Conservation (phyloP, 1,140 invertebrate species). For the Drosophila paulistorum region DNA sequence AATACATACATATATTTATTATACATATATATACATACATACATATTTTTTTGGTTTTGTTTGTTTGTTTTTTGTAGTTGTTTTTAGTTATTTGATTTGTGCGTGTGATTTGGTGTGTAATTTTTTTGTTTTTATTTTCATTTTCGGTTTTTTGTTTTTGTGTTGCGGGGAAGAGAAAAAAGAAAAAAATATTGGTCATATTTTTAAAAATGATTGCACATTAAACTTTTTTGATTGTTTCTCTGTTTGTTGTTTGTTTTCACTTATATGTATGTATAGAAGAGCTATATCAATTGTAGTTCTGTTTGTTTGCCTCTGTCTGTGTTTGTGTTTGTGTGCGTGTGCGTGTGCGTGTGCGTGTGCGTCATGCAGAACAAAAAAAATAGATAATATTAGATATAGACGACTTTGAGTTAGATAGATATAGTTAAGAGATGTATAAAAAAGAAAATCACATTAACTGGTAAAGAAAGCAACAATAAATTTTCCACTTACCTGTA, state of each 20-base stretch:
- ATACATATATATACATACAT: slow-evolving; percentile 59
- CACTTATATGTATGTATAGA: neutral
- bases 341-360: slow-evolving; percentile 18
- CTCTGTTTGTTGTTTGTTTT: slow-evolving; percentile 16
- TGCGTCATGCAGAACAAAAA: slow-evolving; percentile 24
- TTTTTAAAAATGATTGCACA: slow-evolving; percentile 66
- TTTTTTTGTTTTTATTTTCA: slow-evolving; percentile 24
- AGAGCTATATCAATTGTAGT: slow-evolving; percentile 21
- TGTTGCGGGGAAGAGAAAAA: slow-evolving; percentile 64
- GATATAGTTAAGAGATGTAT: neutral
- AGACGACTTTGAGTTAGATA: neutral
- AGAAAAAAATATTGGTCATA: slow-evolving; percentile 63
- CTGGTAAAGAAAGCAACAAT: slow-evolving; percentile 6
- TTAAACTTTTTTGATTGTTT: slow-evolving; percentile 45
- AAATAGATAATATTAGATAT: neutral
- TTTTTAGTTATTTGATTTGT: slow-evolving; percentile 1
- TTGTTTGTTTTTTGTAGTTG: slow-evolving; percentile 31
- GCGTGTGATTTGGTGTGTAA: slow-evolving; percentile 29
- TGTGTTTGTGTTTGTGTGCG: slow-evolving; percentile 2
- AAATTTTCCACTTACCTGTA: slow-evolving; percentile 18
- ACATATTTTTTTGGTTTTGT: slow-evolving; percentile 38
- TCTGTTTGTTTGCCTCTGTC: slow-evolving; percentile 1
- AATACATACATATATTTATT: slow-evolving; percentile 54
- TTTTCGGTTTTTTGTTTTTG: slow-evolving; percentile 28
- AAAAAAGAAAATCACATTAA: neutral